Base-by-base conservation (phyloP, 2,888 invertebrate genomes). In the Tetranychus truncatus region DNA sequence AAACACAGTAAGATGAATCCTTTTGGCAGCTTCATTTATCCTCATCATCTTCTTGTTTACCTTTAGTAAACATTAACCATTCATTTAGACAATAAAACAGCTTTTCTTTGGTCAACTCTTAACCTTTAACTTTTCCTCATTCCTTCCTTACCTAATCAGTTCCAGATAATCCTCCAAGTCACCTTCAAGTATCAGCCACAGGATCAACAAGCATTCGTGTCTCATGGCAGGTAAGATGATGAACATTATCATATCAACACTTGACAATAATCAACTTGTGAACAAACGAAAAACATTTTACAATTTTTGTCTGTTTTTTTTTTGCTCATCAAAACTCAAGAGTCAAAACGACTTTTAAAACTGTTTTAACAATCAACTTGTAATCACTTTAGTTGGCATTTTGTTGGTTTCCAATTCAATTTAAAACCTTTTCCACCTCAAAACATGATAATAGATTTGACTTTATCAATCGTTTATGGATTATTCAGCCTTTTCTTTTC, bases 161-260 rank as follows among this genome's bases (percentile, higher is more conserved):
- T 11, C 73, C 73, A 24, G 72, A 72, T 45, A 46, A 45, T 45
- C 45, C 46, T n/a, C 72, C 72, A 9, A 24, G 46, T 9, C 44
- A 72, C 45, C n/a, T 72, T 45, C 34, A 72, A 44, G 72, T 45
- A n/a, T 24, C 72, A 18, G 72, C 72, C 20, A 72, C 46, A 11
- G 72, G 72, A 20, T 72, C 72, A 20, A 24, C n/a, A 72, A 72
- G 72, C 45, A 45, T 72, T 45, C 15, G 46, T 34, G 44, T 72
- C 15, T 45, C 45, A 34, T 72, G 72, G 72, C 72, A 72, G 34
- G 72, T 72, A 72, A 72, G 72, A 34, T 72, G 45, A 55, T 55
- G 2, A 55, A 7, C 55, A 15, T 55, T 9, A 55, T 9, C 55
- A 55, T 55, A 9, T 55, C 15, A 34, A 34, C 34, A 34, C 34